Percentiles rank a stretch among this genome's conserved stretches.
phyloP scores from a whole-genome alignment of 1,140 invertebrate species.

The Lineus longissimus region DNA sequence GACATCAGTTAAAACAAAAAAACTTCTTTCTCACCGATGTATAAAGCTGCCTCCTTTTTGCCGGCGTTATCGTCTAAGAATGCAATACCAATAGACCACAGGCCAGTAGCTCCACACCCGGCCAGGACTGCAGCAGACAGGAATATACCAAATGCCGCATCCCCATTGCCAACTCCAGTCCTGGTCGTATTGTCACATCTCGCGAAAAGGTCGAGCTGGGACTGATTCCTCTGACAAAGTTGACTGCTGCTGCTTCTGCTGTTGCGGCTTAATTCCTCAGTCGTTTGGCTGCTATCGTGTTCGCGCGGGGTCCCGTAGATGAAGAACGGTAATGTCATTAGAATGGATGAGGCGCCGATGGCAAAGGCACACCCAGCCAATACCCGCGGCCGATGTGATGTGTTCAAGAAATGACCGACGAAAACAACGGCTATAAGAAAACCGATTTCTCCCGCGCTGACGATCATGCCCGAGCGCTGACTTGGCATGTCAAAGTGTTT shows the following conservation, averaged over 20 bases:
- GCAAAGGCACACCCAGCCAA: not conserved
- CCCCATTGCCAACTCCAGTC: not conserved
- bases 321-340: not conserved
- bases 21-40: not conserved
- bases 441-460: not conserved
- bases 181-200: not conserved
- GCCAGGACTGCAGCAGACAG: not conserved
- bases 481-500: not conserved
- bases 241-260: not conserved
- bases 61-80: not conserved
- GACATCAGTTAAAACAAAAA: no score
- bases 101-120: not conserved
- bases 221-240: not conserved
- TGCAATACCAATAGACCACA: not conserved
- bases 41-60: not conserved
- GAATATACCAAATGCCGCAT: not conserved
- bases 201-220: not conserved
- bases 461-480: not conserved
- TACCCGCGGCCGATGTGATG: not conserved
- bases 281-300: not conserved
- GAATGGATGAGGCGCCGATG: not conserved
- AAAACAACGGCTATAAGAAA: not conserved
- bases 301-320: not conserved
- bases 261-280: no score
- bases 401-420: not conserved